A percentile compares a stretch with the other conserved stretches of the same genome.
Evolutionary conservation across 1,140 invertebrate species (phyloP).

Genomic region (Bactericera cockerelli): DNA sequence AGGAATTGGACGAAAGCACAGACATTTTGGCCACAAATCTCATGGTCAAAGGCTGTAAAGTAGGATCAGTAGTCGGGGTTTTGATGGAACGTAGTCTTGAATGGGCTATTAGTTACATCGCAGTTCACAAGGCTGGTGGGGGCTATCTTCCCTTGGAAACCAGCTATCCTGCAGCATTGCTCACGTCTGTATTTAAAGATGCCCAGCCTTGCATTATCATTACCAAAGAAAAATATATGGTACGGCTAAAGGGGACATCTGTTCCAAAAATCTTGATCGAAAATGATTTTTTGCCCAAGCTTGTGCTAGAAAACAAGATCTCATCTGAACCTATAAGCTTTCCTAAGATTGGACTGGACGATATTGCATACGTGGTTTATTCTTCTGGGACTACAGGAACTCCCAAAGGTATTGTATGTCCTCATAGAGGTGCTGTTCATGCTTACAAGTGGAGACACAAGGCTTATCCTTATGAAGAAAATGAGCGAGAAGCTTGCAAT

Average conservation of each 20-base stretch:
- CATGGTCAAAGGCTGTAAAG: conserved; percentile 13
- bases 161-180: conserved; percentile 29
- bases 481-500: conserved; percentile 25
- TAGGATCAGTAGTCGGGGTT: conserved; percentile 27
- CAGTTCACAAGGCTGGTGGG: conserved; percentile 33
- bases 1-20: conserved; percentile 20
- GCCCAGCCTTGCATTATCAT: conserved; percentile 18
- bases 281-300: not conserved
- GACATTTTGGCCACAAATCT: conserved; percentile 20
- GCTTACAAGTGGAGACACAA: conserved; percentile 23
- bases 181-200: conserved; percentile 22
- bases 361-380: conserved; percentile 35
- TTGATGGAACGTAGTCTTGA: conserved; percentile 31
- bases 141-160: conserved; percentile 31
- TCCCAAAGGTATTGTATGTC: conserved; percentile 33
- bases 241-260: conserved; percentile 1
- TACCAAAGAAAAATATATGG: conserved; percentile 18
- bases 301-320: conserved; percentile 7
- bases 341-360: conserved; percentile 21
- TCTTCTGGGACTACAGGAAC: conserved; percentile 39
- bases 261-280: conserved; percentile 16
- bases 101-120: conserved; percentile 32
- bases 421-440: conserved; percentile 24
- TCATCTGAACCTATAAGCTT: not conserved
- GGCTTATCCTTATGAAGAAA: conserved; percentile 22